Evolutionary conservation across 2,888 invertebrate species (phyloP).

Genomic region (Plebejus anna): DNA sequence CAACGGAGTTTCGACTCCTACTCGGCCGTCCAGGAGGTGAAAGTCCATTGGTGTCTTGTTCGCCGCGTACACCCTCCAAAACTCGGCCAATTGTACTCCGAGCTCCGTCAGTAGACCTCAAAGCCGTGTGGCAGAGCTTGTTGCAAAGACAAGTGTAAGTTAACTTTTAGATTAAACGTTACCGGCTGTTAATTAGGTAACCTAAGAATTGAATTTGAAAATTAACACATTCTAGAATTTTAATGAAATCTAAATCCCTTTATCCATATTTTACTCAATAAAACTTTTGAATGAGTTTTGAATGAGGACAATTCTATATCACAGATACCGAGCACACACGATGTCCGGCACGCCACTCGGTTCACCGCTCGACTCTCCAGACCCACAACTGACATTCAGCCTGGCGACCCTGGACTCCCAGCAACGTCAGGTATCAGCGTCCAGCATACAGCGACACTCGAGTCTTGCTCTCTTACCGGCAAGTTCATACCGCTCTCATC

Average conservation of each 20-base stretch:
- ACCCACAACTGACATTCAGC: conserved; percentile 83
- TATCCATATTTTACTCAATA: background rate
- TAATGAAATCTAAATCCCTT: too few relatives aligned
- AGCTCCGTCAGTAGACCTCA: conserved; percentile 90
- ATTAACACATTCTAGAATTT: background rate
- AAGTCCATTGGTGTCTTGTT: conserved; percentile 87
- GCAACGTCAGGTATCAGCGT: conserved; percentile 83
- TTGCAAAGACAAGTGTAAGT: conserved; percentile 92
- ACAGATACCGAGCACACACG: conserved; percentile 90
- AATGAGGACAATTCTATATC: conserved; percentile 45
- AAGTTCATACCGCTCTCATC: conserved; percentile 72
- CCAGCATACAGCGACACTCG: conserved; percentile 71
- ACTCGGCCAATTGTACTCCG: conserved; percentile 86
- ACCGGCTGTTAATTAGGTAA: background rate
- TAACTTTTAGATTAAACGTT: background rate
- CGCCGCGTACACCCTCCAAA: conserved; percentile 84
- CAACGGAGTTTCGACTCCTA: conserved; percentile 91
- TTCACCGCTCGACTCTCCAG: conserved; percentile 91
- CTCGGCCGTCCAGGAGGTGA: conserved; percentile 85
- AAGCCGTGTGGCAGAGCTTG: conserved; percentile 94
- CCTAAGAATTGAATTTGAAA: background rate
- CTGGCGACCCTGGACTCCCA: conserved; percentile 80
- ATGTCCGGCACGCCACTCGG: conserved; percentile 89
- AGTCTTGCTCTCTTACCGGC: conserved; percentile 71
- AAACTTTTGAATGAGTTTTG: background rate